Base-by-base conservation (phyloP, 2,797 vertebrate species). In the Lepidocolaptes lacrymiger region DNA sequence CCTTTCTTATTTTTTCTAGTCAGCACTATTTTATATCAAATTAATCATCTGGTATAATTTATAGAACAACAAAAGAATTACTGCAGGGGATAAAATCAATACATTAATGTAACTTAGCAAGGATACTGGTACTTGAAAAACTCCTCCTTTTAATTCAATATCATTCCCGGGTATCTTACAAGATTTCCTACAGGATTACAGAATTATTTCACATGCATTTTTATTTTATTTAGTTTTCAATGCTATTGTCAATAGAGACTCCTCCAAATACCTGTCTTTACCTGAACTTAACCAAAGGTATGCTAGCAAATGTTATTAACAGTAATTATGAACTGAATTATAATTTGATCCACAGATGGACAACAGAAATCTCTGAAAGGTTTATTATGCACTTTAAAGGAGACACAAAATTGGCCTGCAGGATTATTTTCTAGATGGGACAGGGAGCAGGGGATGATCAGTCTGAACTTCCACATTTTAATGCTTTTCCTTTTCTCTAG, bases 21-120 rank as follows among this genome's bases (percentile, higher is more conserved):
- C 93, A 95, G 90, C 85, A 92, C 23, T 79, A 87, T 89, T 95
- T 83, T 63, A 41, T 92, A 91, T 85, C 27, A 58, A 48, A 88
- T 80, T 89, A 69, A 30, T 91, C 46, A 79, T 76, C 71, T 75
- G n/a, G 20, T 67, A 18, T 80, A 32, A 88, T 91, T 74, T 86
- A 22, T 49, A 84, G 62, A 91, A 80, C 27, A 89, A 87, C 23
- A 78, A 41, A 74, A 79, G 43, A 58, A 85, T 36, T 76, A 58
- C 37, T 30, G 36, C 43, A 62, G 20, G 16, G 7, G 6, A 9
- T 82, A 87, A 95, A 93, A 95, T 73, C 19, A 3, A 78, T 86
- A 74, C 9, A 64, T 48, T 59, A 55, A 63, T 26, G 20, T 80
- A 89, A 91, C 24, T 73, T 48, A 56, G 7, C 18, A 61, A 58